Evolutionary conservation across 2,797 vertebrate species (phyloP).

Genomic region (Aldrovandia affinis): DNA sequence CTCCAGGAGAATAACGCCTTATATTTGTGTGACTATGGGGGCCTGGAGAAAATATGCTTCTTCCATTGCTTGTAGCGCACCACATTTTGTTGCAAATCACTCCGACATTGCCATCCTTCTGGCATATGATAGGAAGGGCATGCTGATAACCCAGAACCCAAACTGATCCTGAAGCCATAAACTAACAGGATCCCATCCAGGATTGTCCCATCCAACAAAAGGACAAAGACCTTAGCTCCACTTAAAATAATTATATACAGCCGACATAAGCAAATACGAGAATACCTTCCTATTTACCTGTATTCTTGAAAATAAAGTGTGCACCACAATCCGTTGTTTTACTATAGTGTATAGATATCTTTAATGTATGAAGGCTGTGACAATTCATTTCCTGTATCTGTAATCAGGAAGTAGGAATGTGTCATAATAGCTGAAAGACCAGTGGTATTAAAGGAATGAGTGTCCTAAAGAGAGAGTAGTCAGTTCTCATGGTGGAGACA

Average conservation of each 20-base stretch:
- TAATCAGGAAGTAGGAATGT: not conserved
- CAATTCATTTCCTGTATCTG: not conserved
- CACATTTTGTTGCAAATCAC: not conserved
- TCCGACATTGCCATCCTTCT: not conserved
- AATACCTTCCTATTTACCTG: not conserved
- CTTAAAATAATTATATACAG: not conserved
- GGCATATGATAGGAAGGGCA: not conserved
- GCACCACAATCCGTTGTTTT: not conserved
- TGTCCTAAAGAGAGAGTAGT: not conserved
- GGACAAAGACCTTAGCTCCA: not conserved
- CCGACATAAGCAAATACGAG: not conserved
- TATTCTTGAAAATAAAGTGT: not conserved
- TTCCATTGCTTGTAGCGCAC: not conserved
- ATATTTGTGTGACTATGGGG: not conserved
- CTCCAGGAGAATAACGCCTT: not conserved
- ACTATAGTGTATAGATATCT: not conserved
- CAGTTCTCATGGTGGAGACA: not conserved
- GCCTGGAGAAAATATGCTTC: not conserved
- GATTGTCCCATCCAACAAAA: not conserved
- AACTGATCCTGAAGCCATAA: not conserved
- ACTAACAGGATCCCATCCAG: no score
- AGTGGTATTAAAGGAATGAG: not conserved
- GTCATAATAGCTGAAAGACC: not conserved
- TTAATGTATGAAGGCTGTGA: not conserved
- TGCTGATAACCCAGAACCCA: not conserved